Evolutionary conservation across 1,140 invertebrate species (phyloP).

Genomic region (Euura lappo): DNA sequence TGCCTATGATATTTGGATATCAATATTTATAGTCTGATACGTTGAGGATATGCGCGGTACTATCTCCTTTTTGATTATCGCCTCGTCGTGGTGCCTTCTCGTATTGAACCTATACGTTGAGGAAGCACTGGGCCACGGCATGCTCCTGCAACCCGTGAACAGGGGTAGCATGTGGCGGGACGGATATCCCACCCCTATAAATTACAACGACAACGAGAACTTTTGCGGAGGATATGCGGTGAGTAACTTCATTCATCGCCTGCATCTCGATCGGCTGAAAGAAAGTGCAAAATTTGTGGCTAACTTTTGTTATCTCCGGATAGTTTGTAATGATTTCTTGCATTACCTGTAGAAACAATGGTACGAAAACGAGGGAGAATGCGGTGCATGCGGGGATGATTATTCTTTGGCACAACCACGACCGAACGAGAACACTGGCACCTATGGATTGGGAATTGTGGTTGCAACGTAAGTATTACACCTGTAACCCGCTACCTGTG

Average conservation of each 20-base stretch:
- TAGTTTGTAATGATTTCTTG: neutral
- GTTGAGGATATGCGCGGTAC: too few relatives aligned
- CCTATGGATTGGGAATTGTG: slow-evolving; percentile 65
- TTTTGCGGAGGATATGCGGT: slow-evolving; percentile 72
- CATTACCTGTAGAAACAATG: slow-evolving; percentile 49
- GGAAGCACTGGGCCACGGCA: slow-evolving; percentile 66
- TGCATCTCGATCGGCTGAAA: neutral
- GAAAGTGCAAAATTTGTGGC: neutral
- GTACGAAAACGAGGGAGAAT: slow-evolving; percentile 60
- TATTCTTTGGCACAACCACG: slow-evolving; percentile 61
- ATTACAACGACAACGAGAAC: slow-evolving; percentile 72
- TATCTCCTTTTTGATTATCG: neutral
- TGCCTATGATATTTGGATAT: too few relatives aligned
- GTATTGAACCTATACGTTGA: slow-evolving; percentile 15
- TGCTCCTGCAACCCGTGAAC: slow-evolving; percentile 71
- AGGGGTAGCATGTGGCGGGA: slow-evolving; percentile 73
- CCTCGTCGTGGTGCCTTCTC: slow-evolving; percentile 8
- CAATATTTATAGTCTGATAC: too few relatives aligned
- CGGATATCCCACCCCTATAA: slow-evolving; percentile 75
- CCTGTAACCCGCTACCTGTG: too few relatives aligned
- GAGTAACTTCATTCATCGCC: slow-evolving; percentile 32
- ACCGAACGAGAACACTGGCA: slow-evolving; percentile 68
- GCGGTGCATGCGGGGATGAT: slow-evolving; percentile 67
- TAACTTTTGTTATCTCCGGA: neutral
- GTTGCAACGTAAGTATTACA: slow-evolving; percentile 43